phyloP scores from a whole-genome alignment of 2,797 vertebrate genomes.

The Eidolon dupreanum region DNA sequence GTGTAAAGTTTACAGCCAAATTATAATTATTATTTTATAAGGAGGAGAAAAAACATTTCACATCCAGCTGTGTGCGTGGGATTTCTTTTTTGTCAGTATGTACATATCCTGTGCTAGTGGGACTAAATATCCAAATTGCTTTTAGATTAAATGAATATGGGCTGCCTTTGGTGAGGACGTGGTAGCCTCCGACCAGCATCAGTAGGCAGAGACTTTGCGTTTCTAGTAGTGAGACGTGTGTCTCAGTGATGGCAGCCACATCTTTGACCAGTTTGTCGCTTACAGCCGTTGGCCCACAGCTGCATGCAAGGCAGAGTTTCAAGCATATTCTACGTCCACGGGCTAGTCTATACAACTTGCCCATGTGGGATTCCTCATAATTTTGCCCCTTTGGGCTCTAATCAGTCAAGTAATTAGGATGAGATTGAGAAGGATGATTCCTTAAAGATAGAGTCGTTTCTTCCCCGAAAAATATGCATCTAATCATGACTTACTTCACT shows the following conservation, averaged over 20 bases:
- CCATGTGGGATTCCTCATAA: not conserved
- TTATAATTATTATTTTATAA: slow-evolving; percentile 17
- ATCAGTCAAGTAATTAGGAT: not conserved
- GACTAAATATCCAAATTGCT: slow-evolving; percentile 7
- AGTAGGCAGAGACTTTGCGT: not conserved
- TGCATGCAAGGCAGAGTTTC: not conserved
- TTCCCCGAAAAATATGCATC: not conserved
- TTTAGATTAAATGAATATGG: not conserved
- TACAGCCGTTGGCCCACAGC: not conserved
- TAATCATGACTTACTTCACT: not conserved
- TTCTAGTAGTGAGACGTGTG: not conserved
- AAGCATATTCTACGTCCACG: not conserved
- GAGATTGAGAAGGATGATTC: not conserved
- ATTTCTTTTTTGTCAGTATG: not conserved
- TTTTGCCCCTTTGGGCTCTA: slow-evolving; percentile 5
- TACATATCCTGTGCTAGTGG: not conserved
- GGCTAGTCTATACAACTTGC: not conserved
- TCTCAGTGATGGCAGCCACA: not conserved
- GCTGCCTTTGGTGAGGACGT: not conserved
- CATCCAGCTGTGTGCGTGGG: not conserved
- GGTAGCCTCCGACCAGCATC: not conserved
- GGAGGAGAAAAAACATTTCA: not conserved
- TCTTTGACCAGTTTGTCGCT: not conserved
- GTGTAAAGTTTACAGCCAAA: slow-evolving; percentile 9
- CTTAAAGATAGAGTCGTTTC: not conserved